Conservation (phyloP, 30 jellyfish, hydroid and myxozoan species). For the Morbakka virulenta region DNA sequence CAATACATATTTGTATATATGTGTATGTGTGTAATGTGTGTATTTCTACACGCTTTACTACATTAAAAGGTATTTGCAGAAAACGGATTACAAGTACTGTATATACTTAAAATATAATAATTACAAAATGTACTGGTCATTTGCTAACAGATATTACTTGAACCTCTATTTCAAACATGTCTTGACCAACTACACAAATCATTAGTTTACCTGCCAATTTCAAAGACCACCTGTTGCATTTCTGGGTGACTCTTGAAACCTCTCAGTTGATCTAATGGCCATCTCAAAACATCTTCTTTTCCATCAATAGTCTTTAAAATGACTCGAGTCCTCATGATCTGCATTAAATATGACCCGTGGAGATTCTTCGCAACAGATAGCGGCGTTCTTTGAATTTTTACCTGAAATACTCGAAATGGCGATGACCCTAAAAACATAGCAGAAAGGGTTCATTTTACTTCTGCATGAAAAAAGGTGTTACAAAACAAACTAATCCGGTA, state of each 20-base stretch:
- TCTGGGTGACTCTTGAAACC: constrained; percentile 58
- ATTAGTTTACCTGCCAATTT: constrained; percentile 62
- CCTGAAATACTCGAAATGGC: constrained; percentile 45
- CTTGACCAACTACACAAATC: neutral
- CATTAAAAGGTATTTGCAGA: too few species aligned
- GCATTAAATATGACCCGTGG: constrained; percentile 36
- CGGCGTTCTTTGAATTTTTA: constrained; percentile 47
- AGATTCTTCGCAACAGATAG: constrained; percentile 62
- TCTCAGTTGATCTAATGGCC: constrained; percentile 79
- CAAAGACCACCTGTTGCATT: constrained; percentile 40
- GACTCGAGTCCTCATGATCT: constrained; percentile 40
- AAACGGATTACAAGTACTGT: too few species aligned
- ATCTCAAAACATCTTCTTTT: constrained; percentile 60
- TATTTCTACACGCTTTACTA: too few species aligned
- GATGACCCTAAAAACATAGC: too few species aligned
- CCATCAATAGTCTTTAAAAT: constrained; percentile 28
- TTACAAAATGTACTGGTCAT: neutral
- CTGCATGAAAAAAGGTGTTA: too few species aligned
- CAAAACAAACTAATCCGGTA: too few species aligned
- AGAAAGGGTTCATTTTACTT: too few species aligned
- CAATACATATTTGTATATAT: too few species aligned
- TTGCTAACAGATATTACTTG: neutral
- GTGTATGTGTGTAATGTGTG: too few species aligned
- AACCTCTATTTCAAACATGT: neutral
- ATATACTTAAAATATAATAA: too few species aligned